Conservation (phyloP, 1,140 invertebrate genomes). For the Yoshiicerus persimilis region DNA sequence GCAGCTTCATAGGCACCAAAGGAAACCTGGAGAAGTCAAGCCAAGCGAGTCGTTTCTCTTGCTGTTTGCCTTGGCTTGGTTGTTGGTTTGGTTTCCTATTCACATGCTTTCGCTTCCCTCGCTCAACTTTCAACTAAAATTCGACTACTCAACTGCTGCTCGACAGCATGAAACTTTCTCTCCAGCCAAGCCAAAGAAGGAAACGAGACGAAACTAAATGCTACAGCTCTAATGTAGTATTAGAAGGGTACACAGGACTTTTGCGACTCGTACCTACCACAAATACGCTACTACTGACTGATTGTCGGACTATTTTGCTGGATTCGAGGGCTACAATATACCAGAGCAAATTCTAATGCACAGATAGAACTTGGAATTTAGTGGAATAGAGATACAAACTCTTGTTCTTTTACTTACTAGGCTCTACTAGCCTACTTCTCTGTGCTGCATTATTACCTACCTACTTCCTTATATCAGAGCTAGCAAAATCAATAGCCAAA, state of each 20-base stretch:
- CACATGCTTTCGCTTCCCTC: neutral
- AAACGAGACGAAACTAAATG: neutral
- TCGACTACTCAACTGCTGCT: slow-evolving; percentile 1
- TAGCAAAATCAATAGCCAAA: slow-evolving; percentile 17
- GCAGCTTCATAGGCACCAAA: neutral
- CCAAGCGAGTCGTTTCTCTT: neutral
- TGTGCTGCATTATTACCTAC: neutral
- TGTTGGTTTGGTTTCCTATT: neutral
- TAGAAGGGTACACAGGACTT: neutral
- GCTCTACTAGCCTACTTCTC: neutral
- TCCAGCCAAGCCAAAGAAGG: neutral
- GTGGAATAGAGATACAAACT: neutral
- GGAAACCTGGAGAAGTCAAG: neutral
- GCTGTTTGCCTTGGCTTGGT: neutral
- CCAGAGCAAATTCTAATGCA: neutral
- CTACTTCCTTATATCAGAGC: neutral
- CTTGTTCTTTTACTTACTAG: neutral
- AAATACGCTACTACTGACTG: neutral
- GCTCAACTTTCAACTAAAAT: neutral
- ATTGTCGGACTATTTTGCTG: neutral
- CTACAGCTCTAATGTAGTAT: neutral
- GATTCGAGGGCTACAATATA: neutral
- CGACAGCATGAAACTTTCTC: neutral
- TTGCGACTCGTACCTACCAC: neutral
- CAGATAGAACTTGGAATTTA: neutral